phyloP scores from a whole-genome alignment of 2,113 vertebrate genomes.

The Balaenoptera acutorostrata region DNA sequence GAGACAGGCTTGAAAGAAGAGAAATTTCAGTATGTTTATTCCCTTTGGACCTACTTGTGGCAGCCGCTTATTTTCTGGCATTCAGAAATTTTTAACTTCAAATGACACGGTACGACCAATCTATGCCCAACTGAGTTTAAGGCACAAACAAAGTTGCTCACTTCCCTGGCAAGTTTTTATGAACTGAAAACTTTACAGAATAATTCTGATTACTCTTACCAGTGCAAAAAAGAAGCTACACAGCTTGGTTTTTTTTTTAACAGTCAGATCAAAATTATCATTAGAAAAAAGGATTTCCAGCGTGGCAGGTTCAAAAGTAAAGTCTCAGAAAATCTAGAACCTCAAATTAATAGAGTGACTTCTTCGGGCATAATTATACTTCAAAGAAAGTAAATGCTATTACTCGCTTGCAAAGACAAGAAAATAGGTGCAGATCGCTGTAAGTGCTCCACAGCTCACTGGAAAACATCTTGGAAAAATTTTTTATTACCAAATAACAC shows the following conservation, averaged over 20 bases:
- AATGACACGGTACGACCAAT: neutral
- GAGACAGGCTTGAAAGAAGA: neutral
- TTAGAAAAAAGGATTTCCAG: conserved; percentile 9
- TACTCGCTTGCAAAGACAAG: conserved; percentile 50
- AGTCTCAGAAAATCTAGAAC: conserved; percentile 28
- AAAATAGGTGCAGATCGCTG: conserved; percentile 56
- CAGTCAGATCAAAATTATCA: conserved; percentile 19
- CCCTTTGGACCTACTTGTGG: neutral
- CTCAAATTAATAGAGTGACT: conserved; percentile 46
- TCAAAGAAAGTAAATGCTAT: conserved; percentile 64
- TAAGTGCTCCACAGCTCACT: conserved; percentile 50
- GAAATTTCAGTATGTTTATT: neutral
- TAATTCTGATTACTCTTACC: conserved; percentile 11
- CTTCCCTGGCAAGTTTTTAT: neutral
- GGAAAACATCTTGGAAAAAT: conserved; percentile 70
- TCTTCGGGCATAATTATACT: conserved; percentile 41
- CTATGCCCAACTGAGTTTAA: neutral
- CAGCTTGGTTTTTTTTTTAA: neutral
- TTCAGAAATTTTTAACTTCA: conserved; percentile 1
- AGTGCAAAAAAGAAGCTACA: conserved; percentile 8
- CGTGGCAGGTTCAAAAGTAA: neutral
- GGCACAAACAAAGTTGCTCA: neutral
- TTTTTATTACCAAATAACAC: conserved; percentile 47
- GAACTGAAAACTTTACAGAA: neutral
- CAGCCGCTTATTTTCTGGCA: neutral